A percentile compares a stretch with the other conserved stretches of the same genome.
Evolutionary conservation across 1,140 invertebrate genomes (phyloP).

Genomic region (Rhagoletis zephyria): DNA sequence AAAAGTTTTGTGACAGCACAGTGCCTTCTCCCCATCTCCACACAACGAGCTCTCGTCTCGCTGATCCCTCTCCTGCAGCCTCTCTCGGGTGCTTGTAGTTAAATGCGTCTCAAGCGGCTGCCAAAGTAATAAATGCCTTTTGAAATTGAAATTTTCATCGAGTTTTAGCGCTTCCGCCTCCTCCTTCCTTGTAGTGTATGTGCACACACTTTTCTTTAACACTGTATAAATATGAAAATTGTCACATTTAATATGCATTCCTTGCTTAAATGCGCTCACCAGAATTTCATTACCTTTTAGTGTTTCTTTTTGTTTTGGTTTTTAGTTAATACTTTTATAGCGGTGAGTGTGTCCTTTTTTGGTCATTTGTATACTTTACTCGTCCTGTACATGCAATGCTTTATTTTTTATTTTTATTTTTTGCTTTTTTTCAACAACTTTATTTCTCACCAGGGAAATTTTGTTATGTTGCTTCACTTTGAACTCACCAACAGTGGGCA

Average conservation of each 20-base stretch:
- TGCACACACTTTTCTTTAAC: neutral
- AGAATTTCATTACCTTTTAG: conserved; percentile 35
- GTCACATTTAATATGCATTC: conserved; percentile 54
- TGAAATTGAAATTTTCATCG: conserved; percentile 51
- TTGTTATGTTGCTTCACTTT: neutral
- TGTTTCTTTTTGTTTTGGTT: conserved; percentile 8
- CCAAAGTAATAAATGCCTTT: conserved; percentile 49
- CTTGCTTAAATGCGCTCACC: conserved; percentile 15
- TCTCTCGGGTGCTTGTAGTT: conserved; percentile 20
- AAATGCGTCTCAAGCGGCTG: conserved; percentile 51
- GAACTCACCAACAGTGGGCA: neutral
- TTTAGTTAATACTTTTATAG: conserved; percentile 35
- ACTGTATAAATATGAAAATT: conserved; percentile 52
- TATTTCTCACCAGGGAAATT: conserved; percentile 52
- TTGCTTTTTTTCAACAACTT: neutral
- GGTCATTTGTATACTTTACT: conserved; percentile 19
- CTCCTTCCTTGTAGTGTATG: neutral
- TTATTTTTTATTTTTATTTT: conserved; percentile 5
- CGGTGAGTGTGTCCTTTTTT: neutral
- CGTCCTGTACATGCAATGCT: neutral
- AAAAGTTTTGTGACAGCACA: conserved; percentile 10
- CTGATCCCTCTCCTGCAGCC: neutral
- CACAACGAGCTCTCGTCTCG: neutral
- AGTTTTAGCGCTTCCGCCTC: neutral
- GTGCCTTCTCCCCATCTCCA: neutral